phyloP scores from a whole-genome alignment of 2,797 vertebrate genomes.

The Halcyon leucocephala region DNA sequence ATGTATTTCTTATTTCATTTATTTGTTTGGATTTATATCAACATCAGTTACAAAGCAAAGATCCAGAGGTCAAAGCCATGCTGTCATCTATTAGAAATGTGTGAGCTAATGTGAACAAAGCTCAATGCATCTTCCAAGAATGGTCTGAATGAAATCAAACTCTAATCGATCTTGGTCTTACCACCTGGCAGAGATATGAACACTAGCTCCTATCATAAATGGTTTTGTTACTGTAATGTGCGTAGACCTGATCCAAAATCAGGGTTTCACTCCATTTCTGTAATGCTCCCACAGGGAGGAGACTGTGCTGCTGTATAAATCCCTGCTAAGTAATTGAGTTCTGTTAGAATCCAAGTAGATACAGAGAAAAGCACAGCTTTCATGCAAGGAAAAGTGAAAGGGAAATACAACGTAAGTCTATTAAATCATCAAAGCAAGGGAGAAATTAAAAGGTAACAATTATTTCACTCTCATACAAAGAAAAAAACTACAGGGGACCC shows the following conservation, averaged over 20 bases:
- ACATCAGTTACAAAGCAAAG: background rate
- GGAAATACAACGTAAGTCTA: background rate
- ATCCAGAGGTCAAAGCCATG: background rate
- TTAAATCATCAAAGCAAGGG: background rate
- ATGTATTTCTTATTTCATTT: background rate
- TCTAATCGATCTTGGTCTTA: background rate
- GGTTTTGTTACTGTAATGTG: background rate
- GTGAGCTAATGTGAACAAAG: background rate
- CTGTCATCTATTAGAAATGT: background rate
- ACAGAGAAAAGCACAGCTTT: background rate
- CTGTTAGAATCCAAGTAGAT: background rate
- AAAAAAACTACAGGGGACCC: background rate
- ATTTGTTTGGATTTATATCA: background rate
- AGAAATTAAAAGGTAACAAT: background rate
- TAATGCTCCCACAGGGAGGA: background rate
- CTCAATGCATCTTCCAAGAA: background rate
- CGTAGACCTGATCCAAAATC: background rate
- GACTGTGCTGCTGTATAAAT: background rate
- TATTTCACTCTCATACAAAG: background rate
- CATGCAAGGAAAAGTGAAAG: background rate
- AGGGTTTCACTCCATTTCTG: background rate
- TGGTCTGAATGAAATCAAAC: background rate
- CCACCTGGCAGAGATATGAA: background rate
- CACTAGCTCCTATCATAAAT: background rate
- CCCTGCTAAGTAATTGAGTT: background rate